Conservation (phyloP, 2,888 invertebrate species). For the Dinocampus coccinellae region DNA sequence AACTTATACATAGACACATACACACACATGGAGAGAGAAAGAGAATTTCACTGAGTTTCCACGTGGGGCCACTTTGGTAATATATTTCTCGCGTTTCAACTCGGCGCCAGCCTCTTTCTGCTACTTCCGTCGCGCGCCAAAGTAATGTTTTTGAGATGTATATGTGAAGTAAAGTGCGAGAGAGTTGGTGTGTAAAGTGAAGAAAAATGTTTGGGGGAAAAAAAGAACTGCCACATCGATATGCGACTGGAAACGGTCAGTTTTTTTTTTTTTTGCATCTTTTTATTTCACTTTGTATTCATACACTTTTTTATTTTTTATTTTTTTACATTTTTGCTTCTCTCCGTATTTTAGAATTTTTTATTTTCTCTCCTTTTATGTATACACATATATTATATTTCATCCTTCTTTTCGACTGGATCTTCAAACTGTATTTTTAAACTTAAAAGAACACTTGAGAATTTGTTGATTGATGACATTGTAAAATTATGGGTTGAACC, state of each 20-base stretch:
- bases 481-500: neutral
- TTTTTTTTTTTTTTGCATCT: neutral
- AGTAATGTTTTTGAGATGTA: slow-evolving; percentile 19
- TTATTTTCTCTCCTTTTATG: neutral
- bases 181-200: neutral
- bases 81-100: slow-evolving; percentile 33
- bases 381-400: too few species aligned
- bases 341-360: neutral
- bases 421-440: neutral
- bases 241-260: neutral
- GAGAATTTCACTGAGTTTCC: slow-evolving; percentile 28
- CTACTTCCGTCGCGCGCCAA: slow-evolving; percentile 16
- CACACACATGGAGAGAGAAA: too few species aligned
- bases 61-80: slow-evolving; percentile 42
- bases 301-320: too few species aligned
- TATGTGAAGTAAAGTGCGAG: neutral
- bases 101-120: slow-evolving; percentile 14
- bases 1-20: too few species aligned
- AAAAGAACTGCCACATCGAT: neutral
- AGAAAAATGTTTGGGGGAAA: slow-evolving; percentile 14
- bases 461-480: neutral
- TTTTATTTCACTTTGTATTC: neutral
- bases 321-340: neutral
- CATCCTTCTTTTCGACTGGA: neutral
- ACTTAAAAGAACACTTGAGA: neutral